Base-by-base conservation (phyloP, 2,888 invertebrate species). In the Erpobdella octoculata region DNA sequence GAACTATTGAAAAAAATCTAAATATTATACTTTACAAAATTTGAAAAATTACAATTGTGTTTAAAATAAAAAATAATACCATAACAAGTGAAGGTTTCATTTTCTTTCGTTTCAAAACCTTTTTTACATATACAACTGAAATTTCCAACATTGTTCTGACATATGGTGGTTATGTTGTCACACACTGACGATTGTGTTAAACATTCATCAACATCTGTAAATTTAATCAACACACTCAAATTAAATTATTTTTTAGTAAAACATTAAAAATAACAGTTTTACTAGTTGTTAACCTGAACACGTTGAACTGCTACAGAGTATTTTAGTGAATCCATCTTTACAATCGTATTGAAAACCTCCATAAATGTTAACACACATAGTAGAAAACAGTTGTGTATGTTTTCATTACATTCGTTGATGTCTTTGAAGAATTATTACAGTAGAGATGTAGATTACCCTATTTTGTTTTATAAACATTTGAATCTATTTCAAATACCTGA, bases 201-300 rank as follows among this genome's bases (percentile, higher is more conserved):
- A 48, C 48, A 48, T 48, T 48, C 48, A 48, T 48, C 9, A 25
- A 48, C 25, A 48, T 48, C 48, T 48, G 48, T 48, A 48, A 48
- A 9, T 2, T 48, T 2, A 6, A 48, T 48, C 2, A 2, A 9
- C 2, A 48, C 12, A 48, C 48, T 9, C n/a, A n/a, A 18, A 41
- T 41, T 41, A 41, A 12, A 18, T 18, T 9, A 41, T 41, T 41
- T 9, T 41, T 12, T 41, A 5, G 48, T 25, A 48, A 21, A 48
- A 48, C 4, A 6, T 21, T 6, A 25, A 48, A 6, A 5, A 9
- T 48, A 48, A 9, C n/a, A 9, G 12, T 21, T 48, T 21, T 21
- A 3, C 9, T 25, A 48, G n/a, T 48, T 48, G 9, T 25, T 48
- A 5, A 48, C 48, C 48, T 21, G 18, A 5, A 48, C 48, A 48